Percentiles rank a stretch among this genome's conserved stretches.
These are phyloP conservation scores for Echinops telfairi DNA, from an alignment of 2,113 vertebrate genomes.

Conservation along the genomic window DNA sequence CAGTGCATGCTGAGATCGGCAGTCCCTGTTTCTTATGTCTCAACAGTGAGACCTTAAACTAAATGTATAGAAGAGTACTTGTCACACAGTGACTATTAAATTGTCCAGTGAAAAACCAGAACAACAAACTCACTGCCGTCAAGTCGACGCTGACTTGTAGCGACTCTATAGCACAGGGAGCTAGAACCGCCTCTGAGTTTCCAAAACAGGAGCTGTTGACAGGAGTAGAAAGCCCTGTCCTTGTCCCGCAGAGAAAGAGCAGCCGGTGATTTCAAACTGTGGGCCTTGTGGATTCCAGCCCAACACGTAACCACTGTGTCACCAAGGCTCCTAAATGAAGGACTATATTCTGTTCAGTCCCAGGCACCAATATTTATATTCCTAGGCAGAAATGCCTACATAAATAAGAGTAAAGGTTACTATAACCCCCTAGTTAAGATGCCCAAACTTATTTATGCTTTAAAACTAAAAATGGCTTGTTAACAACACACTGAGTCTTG, in stretches of 20 bases:
- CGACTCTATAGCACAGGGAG: no score
- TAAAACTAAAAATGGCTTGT: background rate
- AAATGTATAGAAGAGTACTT: no score
- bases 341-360: background rate
- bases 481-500: background rate
- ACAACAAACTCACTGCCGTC: no score
- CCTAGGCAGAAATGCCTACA: background rate
- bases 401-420: background rate
- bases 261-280: no score
- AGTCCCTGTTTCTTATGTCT: background rate
- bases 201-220: no score
- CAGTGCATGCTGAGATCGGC: background rate
- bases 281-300: no score
- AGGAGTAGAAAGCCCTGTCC: no score
- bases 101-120: background rate
- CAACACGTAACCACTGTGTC: no score
- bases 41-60: background rate
- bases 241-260: no score
- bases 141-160: no score
- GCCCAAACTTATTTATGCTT: background rate
- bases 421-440: conserved; percentile 6
- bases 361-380: background rate
- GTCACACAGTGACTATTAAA: background rate
- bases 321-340: background rate
- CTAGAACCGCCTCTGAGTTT: no score